Evolutionary conservation across 2,797 vertebrate genomes (phyloP), one percentile per base, ranked within the genome.

Genomic region (Epinephelus awoara): DNA sequence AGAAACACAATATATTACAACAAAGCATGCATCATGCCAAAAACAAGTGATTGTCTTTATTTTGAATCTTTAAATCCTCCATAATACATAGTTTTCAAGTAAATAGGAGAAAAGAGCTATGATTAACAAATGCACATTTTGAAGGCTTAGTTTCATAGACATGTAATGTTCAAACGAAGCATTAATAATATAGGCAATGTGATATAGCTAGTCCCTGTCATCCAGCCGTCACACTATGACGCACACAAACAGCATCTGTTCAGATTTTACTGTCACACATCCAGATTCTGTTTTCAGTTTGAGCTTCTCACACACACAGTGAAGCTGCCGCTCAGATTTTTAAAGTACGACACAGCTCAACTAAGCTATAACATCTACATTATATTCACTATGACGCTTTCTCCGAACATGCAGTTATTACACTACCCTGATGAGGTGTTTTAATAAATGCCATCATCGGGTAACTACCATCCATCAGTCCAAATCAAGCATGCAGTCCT

Each of bases 71-170:
- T 89, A 72, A 92, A 90, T 93, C 93, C 92, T 93, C 92, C 88
- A 72, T 79, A 78, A 83, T 70, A 67, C 85, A 85, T 91, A 81
- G 76, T 87, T 84, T 88, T 91, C 59, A 83, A 84, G 52, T 69
- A 79, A 87, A 92, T 92, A 91, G 92, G 91, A 93, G 90, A 93
- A 93, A 94, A 91, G 85, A 92, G 93, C 92, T 90, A 91, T 92
- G 93, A 93, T 84, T 79, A 85, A 92, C 78, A 88, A 77, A 90
- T 57, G 77, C 84, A 87, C 77, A 83, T 79, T 67, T 84, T 67
- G 29, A 85, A 64, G 61, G 77, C 87, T 88, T 85, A 86, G 64
- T 83, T 88, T 92, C 85, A 89, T 84, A 85, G 68, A 89, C 80
- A 67, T 87, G 42, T 80, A 72, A 72, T 62, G 73, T 87, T 70